A percentile compares a stretch with the other conserved stretches of the same genome.
These are phyloP conservation scores for Resseliella maxima DNA, from an alignment of 2,888 invertebrate genomes.

Conservation along the genomic window DNA sequence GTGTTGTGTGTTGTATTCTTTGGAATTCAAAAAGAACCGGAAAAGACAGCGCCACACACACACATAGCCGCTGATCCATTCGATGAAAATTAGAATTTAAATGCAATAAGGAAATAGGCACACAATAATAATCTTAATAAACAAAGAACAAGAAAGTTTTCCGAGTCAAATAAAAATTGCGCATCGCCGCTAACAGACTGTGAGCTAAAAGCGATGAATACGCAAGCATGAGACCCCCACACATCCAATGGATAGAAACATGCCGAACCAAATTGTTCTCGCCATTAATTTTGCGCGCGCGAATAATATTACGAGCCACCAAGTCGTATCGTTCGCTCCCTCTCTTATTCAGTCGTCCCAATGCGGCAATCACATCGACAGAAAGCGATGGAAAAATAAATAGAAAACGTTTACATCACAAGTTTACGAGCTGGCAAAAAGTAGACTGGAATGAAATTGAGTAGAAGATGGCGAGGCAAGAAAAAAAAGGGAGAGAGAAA, in stretches of 20 bases:
- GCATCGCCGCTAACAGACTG: constrained; percentile 24
- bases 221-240: not conserved
- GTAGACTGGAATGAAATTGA: constrained; percentile 34
- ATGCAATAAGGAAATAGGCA: constrained; percentile 53
- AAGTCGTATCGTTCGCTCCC: not conserved
- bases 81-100: constrained; percentile 49
- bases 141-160: constrained; percentile 43
- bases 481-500: not conserved
- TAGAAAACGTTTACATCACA: constrained; percentile 48
- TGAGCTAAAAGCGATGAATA: not conserved
- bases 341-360: not conserved
- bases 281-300: constrained; percentile 51
- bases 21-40: not conserved
- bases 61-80: constrained; percentile 24
- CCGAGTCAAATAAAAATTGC: constrained; percentile 41
- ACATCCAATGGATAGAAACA: constrained; percentile 20
- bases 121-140: constrained; percentile 51
- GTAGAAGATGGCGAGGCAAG: constrained; percentile 19
- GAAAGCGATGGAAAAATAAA: constrained; percentile 48
- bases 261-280: constrained; percentile 53
- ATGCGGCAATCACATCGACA: constrained; percentile 53
- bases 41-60: not conserved
- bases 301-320: constrained; percentile 34
- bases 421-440: constrained; percentile 46
- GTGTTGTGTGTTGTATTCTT: not conserved